Base-by-base conservation (phyloP, 2,113 vertebrate species). In the Pachyramphus minor region DNA sequence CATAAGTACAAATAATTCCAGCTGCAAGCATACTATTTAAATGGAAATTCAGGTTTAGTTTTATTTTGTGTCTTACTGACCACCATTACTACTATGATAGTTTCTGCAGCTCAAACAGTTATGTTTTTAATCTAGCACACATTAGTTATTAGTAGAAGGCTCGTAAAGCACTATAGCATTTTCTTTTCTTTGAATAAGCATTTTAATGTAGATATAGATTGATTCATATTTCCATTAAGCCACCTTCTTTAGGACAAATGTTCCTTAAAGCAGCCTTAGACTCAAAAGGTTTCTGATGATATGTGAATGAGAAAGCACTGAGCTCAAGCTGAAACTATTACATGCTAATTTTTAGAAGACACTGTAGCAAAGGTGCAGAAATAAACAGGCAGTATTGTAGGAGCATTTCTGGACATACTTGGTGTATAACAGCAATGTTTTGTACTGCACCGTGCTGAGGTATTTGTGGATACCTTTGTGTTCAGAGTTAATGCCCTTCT, bases 1-100 rank as follows among this genome's bases (percentile, higher is more conserved):
- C 5, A 79, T 91, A 97, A 95, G 85, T 87, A 97, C 74, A 91
- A 97, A 83, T 96, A 97, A 95, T 94, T 95, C 58, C 30, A 88
- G 45, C 77, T 89, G 83, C 93, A 95, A 97, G 71, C 84, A 95
- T 87, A 89, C 96, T 96, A 96, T 97, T 97, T 97, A 97, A 97
- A 97, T 97, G 96, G 97, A 97, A 97, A 97, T 97, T 80, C 44
- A 78, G 75, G 67, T 92, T 95, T 78, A 44, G 50, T 89, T 97
- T 93, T 92, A 77, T 94, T 96, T 93, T 84, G 74, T 5, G 23
- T 94, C 90, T 97, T 89, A 68, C 82, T 72, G 66, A 89, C 89
- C 64, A 67, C 56, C 73, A 41, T 93, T 89, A 89, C 59, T 78
- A 39, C 55, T 71, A 6, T 49, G 18, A 72, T 74, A 58, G 83